Base-by-base conservation (phyloP, 2,888 invertebrate genomes). In the Saturnia pavonia region DNA sequence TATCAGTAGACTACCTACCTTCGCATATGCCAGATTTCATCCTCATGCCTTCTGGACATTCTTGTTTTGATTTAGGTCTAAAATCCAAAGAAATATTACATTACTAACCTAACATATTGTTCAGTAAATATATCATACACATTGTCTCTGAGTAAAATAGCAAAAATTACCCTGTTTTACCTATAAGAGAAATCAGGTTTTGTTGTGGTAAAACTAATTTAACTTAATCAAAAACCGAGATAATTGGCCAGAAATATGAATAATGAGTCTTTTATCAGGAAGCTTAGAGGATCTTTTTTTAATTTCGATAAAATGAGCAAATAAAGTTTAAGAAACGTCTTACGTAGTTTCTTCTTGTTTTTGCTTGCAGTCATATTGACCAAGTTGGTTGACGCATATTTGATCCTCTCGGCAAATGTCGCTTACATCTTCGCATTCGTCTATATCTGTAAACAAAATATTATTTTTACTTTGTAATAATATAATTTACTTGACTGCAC, bases 361-460 rank as follows among this genome's bases (percentile, higher is more conserved):
- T 1, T 76, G 96, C 54, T 95, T 95, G 80, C 98, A 98, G 16
- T 96, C 94, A 79, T 97, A 97, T 27, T 96, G 96, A 8, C 99
- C 99, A 0, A 95, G 95, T 7, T 96, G 95, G 87, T 99, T 99
- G 68, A 96, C 95, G 82, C 99, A 99, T 3, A 95, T 94, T 86
- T 98, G 97, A 69, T 96, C 96, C 0, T 91, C 80, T 0, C 95
- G 94, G 84, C 99, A 99, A 67, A 96, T 95, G 76, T 97, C 96
- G 11, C 94, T 95, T 0, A 96, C 96, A n/a, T 96, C 94, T 3
- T 95, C 94, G 82, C 99, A 99, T 86, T 99, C 99, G 83, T 99
- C 96, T 67, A 98, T 95, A 89, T 99, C 99, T 97, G 84, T 1
- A 87, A 85, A 71, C 42, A 70, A 25, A 48, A 72, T n/a, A n/a